Base-by-base conservation (phyloP, 2,113 vertebrate species). In the Probosciger aterrimus region DNA sequence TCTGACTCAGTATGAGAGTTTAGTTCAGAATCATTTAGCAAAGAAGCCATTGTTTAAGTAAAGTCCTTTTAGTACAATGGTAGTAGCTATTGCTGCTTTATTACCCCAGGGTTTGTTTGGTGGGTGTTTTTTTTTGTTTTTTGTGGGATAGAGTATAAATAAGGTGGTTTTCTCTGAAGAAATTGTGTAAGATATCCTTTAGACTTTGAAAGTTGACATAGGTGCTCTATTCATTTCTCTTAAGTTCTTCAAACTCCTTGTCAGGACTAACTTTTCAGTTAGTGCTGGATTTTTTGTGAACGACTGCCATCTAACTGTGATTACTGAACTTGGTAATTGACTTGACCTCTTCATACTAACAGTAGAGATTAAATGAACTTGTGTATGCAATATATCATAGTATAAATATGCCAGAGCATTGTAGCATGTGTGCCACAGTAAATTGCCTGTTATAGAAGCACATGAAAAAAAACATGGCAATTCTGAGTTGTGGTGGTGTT, bases 391-490 rank as follows among this genome's bases (percentile, higher is more conserved):
- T 37, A 3, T 24, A 24, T 43, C 3, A 2, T 39, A 37, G 31
- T 60, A 25, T 55, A 53, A 88, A 49, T 22, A 7, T 30, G 10
- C 24, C 10, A 82, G 70, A 82, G 46, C 22, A 41, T 83, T 35
- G 23, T 20, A 73, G 10, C 11, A 3, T 7, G 22, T n/a, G 64
- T 94, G 33, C 10, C 16, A 7, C 18, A 18, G 41, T 12, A 23
- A 44, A 60, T 20, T 55, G 19, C 11, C 2, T 18, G 11, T 64
- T 87, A 15, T n/a, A 69, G 53, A 90, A 88, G 11, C n/a, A 35
- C 18, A 6, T 35, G 31, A 41, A 70, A 43, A 74, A 41, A 7
- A 0, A 3, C 1, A 0, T 10, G 25, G 37, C 44, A 18, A 65
- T 82, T 62, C 44, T 73, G n/a, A 52, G 55, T 43, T 74, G 30